Percentiles rank a stretch among this genome's conserved stretches.
Evolutionary conservation across 1,140 invertebrate species (phyloP).

Genomic region (Myzus persicae): DNA sequence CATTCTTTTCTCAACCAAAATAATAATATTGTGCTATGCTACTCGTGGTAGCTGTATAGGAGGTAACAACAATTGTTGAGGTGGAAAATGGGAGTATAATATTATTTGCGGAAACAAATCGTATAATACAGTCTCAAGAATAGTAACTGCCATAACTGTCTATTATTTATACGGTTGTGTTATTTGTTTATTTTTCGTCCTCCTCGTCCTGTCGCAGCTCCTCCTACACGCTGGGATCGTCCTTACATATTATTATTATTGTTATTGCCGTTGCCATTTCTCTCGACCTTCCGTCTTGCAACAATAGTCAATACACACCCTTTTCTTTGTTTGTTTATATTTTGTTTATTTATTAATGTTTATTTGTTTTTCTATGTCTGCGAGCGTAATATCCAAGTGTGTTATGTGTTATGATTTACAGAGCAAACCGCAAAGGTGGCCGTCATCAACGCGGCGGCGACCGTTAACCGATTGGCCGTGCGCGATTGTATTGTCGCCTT

Average conservation of each 20-base stretch:
- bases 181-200: conserved; percentile 3
- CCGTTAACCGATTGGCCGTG: conserved; percentile 5
- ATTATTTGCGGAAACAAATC: not conserved
- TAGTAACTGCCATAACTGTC: not conserved
- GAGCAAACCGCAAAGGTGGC: conserved; percentile 31
- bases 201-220: not conserved
- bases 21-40: not conserved
- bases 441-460: conserved; percentile 9
- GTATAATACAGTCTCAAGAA: not conserved
- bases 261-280: not conserved
- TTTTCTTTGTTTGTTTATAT: conserved; percentile 34
- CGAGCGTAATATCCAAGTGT: conserved; percentile 50
- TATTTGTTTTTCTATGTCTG: conserved; percentile 18
- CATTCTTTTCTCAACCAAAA: not conserved
- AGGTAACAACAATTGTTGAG: not conserved
- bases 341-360: conserved; percentile 10
- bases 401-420: conserved; percentile 56
- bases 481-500: conserved; percentile 23
- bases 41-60: not conserved
- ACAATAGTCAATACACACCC: not conserved
- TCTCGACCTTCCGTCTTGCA: not conserved
- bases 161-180: not conserved
- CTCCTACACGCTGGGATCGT: not conserved
- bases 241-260: not conserved
- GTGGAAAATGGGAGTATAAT: not conserved